phyloP scores from a whole-genome alignment of 2,888 invertebrate genomes.

The Cheilosia urbana region DNA sequence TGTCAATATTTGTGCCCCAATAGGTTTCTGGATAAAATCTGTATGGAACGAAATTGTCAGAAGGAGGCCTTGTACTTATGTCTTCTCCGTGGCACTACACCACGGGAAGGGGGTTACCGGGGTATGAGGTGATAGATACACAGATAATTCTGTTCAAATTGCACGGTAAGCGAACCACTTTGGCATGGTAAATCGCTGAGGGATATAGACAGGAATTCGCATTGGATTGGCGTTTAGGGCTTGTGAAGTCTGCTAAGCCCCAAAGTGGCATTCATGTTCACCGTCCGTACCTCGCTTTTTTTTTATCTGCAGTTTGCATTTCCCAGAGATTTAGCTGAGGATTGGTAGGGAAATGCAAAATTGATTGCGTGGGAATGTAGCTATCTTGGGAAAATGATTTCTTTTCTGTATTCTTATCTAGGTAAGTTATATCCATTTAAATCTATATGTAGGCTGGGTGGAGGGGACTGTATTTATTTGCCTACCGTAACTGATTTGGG shows the following conservation, averaged over 20 bases:
- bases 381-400: slow-evolving; percentile 3
- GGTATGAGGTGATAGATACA: slow-evolving; percentile 33
- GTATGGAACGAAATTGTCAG: slow-evolving; percentile 4
- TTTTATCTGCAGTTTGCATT: slow-evolving; percentile 21
- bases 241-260: slow-evolving; percentile 35
- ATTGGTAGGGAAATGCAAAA: slow-evolving; percentile 19
- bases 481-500: slow-evolving; percentile 29
- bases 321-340: slow-evolving; percentile 13
- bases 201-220: slow-evolving; percentile 10
- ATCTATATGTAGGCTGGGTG: neutral
- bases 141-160: slow-evolving; percentile 51
- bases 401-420: slow-evolving; percentile 1
- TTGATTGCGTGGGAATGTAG: slow-evolving; percentile 61
- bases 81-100: neutral
- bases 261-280: slow-evolving; percentile 14
- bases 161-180: slow-evolving; percentile 48
- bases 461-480: neutral
- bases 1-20: slow-evolving; percentile 70
- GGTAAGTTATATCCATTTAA: neutral
- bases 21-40: slow-evolving; percentile 38
- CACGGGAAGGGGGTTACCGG: neutral
- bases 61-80: slow-evolving; percentile 9
- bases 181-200: slow-evolving; percentile 28
- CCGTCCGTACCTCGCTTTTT: neutral
- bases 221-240: slow-evolving; percentile 56